Conservation (phyloP, 2,113 vertebrate species). For the Myotis davidii region DNA sequence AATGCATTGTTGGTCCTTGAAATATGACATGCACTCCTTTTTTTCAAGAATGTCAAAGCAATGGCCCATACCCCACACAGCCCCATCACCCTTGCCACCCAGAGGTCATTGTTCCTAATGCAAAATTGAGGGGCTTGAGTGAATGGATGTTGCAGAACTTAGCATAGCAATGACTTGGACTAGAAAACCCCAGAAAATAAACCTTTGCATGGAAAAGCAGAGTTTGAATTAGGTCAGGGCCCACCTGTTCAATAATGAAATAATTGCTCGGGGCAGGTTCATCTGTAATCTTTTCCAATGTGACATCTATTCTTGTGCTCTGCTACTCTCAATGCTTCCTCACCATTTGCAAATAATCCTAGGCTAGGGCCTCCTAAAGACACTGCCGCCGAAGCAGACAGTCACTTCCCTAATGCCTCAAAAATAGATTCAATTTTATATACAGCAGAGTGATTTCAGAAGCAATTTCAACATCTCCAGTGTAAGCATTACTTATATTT, state of each 20-base stretch:
- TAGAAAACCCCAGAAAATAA: conserved; percentile 54
- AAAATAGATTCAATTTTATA: conserved; percentile 83
- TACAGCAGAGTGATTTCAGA: conserved; percentile 84
- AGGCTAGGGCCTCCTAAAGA: conserved; percentile 76
- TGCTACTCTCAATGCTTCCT: conserved; percentile 49
- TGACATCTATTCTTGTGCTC: conserved; percentile 69
- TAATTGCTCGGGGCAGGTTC: conserved; percentile 74
- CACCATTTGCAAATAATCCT: conserved; percentile 80
- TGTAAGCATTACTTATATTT: conserved; percentile 76
- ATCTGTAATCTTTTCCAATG: conserved; percentile 68
- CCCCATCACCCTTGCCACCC: neutral
- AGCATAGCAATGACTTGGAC: conserved; percentile 45
- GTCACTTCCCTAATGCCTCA: conserved; percentile 77
- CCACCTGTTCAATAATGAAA: conserved; percentile 71
- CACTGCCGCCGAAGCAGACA: conserved; percentile 72
- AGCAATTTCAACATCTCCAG: conserved; percentile 80
- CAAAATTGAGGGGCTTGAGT: neutral
- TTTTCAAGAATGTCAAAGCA: conserved; percentile 26
- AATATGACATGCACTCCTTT: neutral
- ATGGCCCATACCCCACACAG: neutral
- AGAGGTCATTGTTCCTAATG: neutral
- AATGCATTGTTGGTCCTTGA: conserved; percentile 70
- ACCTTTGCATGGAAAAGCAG: neutral
- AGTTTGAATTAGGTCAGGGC: conserved; percentile 44
- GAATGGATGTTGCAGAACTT: neutral